These are phyloP conservation scores for Hylomyscus alleni DNA, from an alignment of 2,797 vertebrate species.

Conservation along the genomic window DNA sequence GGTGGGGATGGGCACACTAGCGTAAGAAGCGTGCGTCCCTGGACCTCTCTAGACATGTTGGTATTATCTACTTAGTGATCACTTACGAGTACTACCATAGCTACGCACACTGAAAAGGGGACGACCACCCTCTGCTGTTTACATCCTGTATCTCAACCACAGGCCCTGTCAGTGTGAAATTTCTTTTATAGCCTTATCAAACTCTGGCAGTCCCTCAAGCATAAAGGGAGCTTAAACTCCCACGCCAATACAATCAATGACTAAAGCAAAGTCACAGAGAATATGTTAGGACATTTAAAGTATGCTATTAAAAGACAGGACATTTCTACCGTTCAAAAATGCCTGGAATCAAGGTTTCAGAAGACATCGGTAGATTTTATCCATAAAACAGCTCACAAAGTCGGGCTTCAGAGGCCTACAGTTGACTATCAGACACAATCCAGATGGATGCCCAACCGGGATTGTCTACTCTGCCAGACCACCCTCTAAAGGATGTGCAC, in stretches of 20 bases:
- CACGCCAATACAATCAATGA: neutral
- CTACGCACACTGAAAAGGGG: neutral
- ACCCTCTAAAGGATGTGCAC: neutral
- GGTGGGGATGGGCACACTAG: neutral
- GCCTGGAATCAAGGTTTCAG: slow-evolving; percentile 16
- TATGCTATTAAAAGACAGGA: neutral
- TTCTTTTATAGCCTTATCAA: slow-evolving; percentile 27
- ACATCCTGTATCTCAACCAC: slow-evolving; percentile 11
- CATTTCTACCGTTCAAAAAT: neutral
- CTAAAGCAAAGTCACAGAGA: slow-evolving; percentile 48
- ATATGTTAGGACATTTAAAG: neutral
- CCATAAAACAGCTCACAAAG: neutral
- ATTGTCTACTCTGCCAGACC: neutral
- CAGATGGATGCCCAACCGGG: neutral
- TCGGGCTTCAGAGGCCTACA: neutral
- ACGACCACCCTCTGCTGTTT: neutral
- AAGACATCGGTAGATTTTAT: neutral
- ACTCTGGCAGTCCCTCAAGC: neutral
- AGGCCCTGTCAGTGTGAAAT: neutral
- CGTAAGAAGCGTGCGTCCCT: neutral
- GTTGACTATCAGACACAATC: neutral
- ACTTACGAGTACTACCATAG: neutral
- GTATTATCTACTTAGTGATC: neutral
- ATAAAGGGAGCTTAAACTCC: neutral
- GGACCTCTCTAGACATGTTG: neutral